Conservation (phyloP, 2,888 invertebrate genomes). For the Ophion slaviceki region DNA sequence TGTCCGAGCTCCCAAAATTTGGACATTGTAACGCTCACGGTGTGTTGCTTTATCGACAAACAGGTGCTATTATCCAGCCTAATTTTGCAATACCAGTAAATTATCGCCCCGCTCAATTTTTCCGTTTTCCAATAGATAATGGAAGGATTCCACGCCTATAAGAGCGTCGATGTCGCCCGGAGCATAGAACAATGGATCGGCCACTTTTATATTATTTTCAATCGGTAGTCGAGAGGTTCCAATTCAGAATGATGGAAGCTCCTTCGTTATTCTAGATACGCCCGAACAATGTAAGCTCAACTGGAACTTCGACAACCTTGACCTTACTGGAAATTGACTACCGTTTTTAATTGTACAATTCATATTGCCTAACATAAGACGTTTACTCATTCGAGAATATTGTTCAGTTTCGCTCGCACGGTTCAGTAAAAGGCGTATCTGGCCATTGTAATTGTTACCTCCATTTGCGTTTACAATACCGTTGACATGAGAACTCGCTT, state of each 20-base stretch:
- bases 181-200: background rate
- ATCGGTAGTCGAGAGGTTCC: background rate
- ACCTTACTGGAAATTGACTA: no score
- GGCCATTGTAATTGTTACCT: no score
- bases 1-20: conserved; percentile 32
- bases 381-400: no score
- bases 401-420: no score
- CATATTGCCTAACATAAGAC: no score
- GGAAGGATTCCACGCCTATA: background rate
- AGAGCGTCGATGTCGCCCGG: background rate
- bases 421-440: no score
- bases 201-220: background rate
- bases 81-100: background rate
- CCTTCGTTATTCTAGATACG: background rate
- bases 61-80: background rate
- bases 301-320: no score
- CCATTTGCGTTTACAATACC: no score
- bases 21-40: background rate
- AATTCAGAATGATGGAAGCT: background rate
- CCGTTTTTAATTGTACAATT: no score
- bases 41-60: no score
- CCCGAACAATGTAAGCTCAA: background rate
- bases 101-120: no score
- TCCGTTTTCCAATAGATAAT: background rate
- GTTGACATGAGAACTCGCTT: no score